phyloP scores from a whole-genome alignment of 2,113 vertebrate genomes.

The Herpetotheres cachinnans region DNA sequence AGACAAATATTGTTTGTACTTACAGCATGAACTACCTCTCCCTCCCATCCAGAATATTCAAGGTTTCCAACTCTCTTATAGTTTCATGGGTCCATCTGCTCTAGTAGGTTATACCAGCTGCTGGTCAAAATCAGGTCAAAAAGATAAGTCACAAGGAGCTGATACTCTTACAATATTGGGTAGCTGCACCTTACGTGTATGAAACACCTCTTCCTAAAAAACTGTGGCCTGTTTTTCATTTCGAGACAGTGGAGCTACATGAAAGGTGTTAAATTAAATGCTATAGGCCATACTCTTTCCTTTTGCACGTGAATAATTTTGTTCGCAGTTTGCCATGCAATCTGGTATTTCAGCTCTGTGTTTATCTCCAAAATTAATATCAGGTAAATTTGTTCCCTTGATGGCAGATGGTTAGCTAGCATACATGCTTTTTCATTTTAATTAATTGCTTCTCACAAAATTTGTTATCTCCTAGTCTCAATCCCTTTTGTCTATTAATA shows the following conservation, averaged over 20 bases:
- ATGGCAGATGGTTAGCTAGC: slow-evolving; percentile 39
- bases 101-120: background rate
- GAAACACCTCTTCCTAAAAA: background rate
- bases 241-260: background rate
- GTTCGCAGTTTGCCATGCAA: background rate
- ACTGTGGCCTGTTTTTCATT: background rate
- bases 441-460: slow-evolving; percentile 1
- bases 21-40: background rate
- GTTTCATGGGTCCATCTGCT: background rate
- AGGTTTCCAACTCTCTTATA: background rate
- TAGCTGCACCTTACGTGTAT: background rate
- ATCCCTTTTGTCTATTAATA: background rate
- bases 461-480: background rate
- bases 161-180: background rate
- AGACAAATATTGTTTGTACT: background rate
- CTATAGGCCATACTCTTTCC: background rate
- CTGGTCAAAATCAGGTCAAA: background rate
- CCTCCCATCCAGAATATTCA: background rate
- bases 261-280: background rate
- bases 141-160: background rate
- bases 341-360: background rate
- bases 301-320: background rate
- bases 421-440: background rate
- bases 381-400: slow-evolving; percentile 33
- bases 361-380: slow-evolving; percentile 31